phyloP scores from a whole-genome alignment of 2,113 vertebrate species.

The Fregetta grallaria region DNA sequence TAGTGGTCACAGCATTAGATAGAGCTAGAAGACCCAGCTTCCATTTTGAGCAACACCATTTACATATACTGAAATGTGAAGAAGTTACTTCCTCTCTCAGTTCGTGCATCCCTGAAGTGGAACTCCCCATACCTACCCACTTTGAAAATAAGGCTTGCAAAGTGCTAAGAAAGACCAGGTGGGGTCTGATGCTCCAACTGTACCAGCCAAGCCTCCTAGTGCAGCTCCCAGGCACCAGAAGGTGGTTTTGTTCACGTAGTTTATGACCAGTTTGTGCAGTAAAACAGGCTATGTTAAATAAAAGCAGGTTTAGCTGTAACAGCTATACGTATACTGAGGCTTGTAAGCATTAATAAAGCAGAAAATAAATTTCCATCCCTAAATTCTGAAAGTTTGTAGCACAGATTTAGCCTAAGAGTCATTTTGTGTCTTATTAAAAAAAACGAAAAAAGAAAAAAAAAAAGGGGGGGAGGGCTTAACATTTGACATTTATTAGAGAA shows the following conservation, averaged over 20 bases:
- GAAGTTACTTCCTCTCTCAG: neutral
- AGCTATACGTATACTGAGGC: neutral
- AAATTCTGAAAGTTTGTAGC: neutral
- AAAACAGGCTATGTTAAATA: neutral
- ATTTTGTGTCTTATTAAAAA: neutral
- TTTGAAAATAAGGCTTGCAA: neutral
- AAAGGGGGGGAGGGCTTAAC: neutral
- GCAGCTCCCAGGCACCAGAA: neutral
- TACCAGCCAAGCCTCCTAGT: neutral
- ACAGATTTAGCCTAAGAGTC: neutral
- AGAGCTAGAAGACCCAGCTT: neutral
- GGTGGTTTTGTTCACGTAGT: neutral
- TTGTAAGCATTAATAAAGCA: neutral
- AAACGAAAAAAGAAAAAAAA: neutral
- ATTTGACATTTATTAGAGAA: neutral
- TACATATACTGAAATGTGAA: neutral
- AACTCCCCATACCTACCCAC: neutral
- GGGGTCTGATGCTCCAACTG: neutral
- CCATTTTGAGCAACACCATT: neutral
- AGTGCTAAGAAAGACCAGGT: neutral
- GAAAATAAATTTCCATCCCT: neutral
- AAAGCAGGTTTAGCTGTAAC: neutral
- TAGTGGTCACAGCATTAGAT: fast-evolving
- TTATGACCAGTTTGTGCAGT: neutral
- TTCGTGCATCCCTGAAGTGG: fast-evolving